Evolutionary conservation across 1,140 invertebrate genomes (phyloP), one percentile per base, ranked within the genome.

Genomic region (Chironomus striatipennis): DNA sequence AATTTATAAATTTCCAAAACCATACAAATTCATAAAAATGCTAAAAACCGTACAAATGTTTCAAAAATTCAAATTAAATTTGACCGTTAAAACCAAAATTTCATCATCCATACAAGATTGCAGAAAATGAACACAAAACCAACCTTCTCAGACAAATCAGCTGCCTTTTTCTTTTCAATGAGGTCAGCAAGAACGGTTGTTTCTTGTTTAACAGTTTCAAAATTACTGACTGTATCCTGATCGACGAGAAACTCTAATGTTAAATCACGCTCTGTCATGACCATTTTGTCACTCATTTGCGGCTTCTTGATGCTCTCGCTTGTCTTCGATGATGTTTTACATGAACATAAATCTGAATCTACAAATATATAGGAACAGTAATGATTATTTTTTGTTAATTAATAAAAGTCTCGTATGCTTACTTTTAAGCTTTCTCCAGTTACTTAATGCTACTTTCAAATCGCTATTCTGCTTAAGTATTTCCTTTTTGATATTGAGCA

Each of bases 391-490:
- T 15, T 9, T 34, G 18, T 64, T 42, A 65, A 67, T 70, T 47
- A 17, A 7, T 7, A 57, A 9, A 34, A 17, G 20, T 15, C 65
- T 73, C 34, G 15, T 42, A 15, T 42, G 42, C 24, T n/a, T 42
- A 73, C 72, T 73, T 74, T 21, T 42, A 15, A 24, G 15, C 12
- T 57, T 21, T n/a, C 20, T 57, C 47, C 73, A 76, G 77, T 82
- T 81, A 73, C 83, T 80, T 12, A 88, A 73, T 20, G 81, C 79
- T 24, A 80, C 82, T 67, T 87, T 88, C 17, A 92, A 82, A 78
- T 87, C 86, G 74, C 84, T 83, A 81, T 90, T 87, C 80, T 93
- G 90, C 76, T 85, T 81, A 74, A 85, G 79, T 65, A 90, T 81
- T 75, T 86, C 84, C 76, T 88, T 86, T 76, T 89, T 90, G 20